Percentiles rank a stretch among this genome's conserved stretches.
These are phyloP conservation scores for Erpobdella octoculata DNA, from an alignment of 2,888 invertebrate species.

Conservation along the genomic window DNA sequence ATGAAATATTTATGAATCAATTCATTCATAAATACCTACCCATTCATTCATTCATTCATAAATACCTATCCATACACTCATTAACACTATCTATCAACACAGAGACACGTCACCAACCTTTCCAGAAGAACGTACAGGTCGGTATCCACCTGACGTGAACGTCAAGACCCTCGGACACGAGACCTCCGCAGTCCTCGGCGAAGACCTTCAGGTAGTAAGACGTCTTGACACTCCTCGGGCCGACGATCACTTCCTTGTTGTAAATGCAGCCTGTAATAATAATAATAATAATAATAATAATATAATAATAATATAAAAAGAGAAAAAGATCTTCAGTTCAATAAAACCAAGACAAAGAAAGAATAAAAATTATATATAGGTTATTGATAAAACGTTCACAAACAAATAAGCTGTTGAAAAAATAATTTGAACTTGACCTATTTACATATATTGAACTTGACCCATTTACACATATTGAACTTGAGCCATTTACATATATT, in stretches of 20 bases:
- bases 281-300: no score
- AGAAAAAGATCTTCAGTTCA: neutral
- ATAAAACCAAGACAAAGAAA: neutral
- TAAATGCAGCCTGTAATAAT: neutral
- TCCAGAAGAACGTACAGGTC: neutral
- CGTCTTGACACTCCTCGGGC: neutral
- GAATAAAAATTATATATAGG: neutral
- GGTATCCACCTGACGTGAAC: neutral
- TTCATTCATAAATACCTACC: no score
- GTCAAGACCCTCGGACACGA: neutral
- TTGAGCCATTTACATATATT: no score
- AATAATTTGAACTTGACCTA: neutral
- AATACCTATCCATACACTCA: no score
- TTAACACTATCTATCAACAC: no score
- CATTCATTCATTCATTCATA: no score
- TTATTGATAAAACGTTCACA: neutral
- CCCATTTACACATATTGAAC: no score
- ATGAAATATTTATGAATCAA: no score
- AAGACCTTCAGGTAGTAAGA: neutral
- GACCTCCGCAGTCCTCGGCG: conserved; percentile 4
- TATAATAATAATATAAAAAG: no score
- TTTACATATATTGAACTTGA: no score
- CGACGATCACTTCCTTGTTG: conserved; percentile 3
- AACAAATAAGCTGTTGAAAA: neutral
- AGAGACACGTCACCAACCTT: neutral